A percentile compares a stretch with the other conserved stretches of the same genome.
Evolutionary conservation across 1,140 invertebrate genomes (phyloP).

Genomic region (Cydia strobilella): DNA sequence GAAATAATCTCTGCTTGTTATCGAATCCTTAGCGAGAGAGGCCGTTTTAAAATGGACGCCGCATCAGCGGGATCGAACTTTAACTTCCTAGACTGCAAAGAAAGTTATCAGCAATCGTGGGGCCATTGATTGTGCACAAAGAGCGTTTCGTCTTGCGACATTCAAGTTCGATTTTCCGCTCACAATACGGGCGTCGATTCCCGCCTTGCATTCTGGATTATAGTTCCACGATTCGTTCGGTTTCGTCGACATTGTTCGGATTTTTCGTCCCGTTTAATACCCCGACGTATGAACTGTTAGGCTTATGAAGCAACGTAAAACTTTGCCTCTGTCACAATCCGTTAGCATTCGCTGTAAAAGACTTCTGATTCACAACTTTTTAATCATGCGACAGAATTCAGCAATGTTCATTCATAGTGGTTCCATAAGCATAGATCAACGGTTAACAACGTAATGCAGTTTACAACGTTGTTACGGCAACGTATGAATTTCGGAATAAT

Average conservation of each 20-base stretch:
- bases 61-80: conserved; percentile 61
- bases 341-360: not conserved
- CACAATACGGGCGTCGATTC: conserved; percentile 71
- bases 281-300: conserved; percentile 28
- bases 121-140: conserved; percentile 76
- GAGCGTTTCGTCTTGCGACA: conserved; percentile 74
- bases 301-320: conserved; percentile 30
- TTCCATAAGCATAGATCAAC: conserved; percentile 4
- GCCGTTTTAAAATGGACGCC: conserved; percentile 36
- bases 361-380: conserved; percentile 6
- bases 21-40: conserved; percentile 23
- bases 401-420: not conserved
- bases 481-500: conserved; percentile 46
- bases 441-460: conserved; percentile 23
- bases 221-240: conserved; percentile 61
- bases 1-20: conserved; percentile 21
- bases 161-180: conserved; percentile 74
- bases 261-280: conserved; percentile 48
- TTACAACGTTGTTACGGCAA: conserved; percentile 29
- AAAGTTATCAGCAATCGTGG: conserved; percentile 78
- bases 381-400: not conserved
- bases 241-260: conserved; percentile 58
- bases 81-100: conserved; percentile 67
- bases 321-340: conserved; percentile 10
- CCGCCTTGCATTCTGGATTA: conserved; percentile 72